Base-by-base conservation (phyloP, 2,113 vertebrate species). In the Morone chrysops region DNA sequence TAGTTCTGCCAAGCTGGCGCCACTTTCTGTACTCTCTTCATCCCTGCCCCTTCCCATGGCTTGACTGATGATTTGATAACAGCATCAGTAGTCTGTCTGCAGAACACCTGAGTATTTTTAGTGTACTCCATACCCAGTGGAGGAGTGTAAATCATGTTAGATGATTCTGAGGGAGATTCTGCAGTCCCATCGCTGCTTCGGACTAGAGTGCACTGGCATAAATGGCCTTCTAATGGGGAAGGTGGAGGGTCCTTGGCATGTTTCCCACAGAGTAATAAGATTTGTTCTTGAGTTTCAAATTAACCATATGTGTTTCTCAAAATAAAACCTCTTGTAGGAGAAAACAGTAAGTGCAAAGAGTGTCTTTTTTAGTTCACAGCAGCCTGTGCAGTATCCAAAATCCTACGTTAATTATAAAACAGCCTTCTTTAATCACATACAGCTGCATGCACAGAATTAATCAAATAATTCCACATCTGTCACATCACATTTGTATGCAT, bases 101-200 rank as follows among this genome's bases (percentile, higher is more conserved):
- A 87, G 73, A 82, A 47, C 83, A 80, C 61, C 14, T 57, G 45
- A 47, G 70, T 90, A 82, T 89, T 90, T 90, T 89, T 86, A 83
- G 82, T 56, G 25, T 54, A 12, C 48, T 10, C 54, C 20, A 78
- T 72, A 56, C 50, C 45, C 65, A 20, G 11, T 36, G 31, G n/a
- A 72, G 48, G 11, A 68, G 40, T 54, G 67, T 12, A 69, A 70
- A 78, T 81, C 41, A 69, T 53, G 31, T 45, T n/a, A 16, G 22
- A 41, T 0, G 5, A 36, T 48, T n/a, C 22, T n/a, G 36, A 8
- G 40, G 36, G 18, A 40, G 51, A 31, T 31, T 40, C 13, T 11
- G 31, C 50, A 36, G 31, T 65, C 65, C 59, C 36, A 11, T 22
- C 5, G 4, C 57, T 65, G 60, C 45, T 40, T 79, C 12, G 4